Evolutionary conservation across 2,888 invertebrate species (phyloP), one percentile per base, ranked within the genome.

Genomic region (Clunio marinus): DNA sequence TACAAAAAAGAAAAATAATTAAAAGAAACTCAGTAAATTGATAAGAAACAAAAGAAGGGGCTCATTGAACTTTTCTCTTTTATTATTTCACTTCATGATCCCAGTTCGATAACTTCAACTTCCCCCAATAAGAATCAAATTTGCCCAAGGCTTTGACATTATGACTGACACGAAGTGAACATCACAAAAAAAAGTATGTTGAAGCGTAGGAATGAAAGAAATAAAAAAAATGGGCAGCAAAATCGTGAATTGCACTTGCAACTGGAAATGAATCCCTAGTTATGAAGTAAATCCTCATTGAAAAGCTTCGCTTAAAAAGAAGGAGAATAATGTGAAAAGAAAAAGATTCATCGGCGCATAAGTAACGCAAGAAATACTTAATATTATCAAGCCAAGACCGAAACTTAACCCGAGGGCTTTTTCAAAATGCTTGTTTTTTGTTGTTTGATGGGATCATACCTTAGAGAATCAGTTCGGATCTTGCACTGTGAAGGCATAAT

Each of bases 221-320:
- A n/a, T n/a, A 32, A 7, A 32, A 32, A 32, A 32, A 57, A 25
- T 63, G 63, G 63, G 63, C 63, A 63, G 63, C 46, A 25, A 63
- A 63, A 46, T 63, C 63, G 63, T 63, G 63, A 45, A 46, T 63
- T 63, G 46, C 63, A 63, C 45, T 45, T 63, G 63, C 63, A 63
- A 63, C 63, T 63, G 63, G 63, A 41, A 63, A 45, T 63, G 63
- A 63, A 45, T n/a, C 22, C n/a, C 15, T 32, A 4, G 32, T 7
- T 7, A n/a, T 57, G 27, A 27, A 13, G 51, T n/a, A n/a, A n/a
- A n/a, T n/a, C n/a, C n/a, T n/a, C 51, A 51, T 17, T 2, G 51
- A 51, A 17, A 22, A n/a, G n/a, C n/a, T n/a, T n/a, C n/a, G n/a
- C n/a, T n/a, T n/a, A n/a, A n/a, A n/a, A n/a, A n/a, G n/a, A n/a